These are phyloP conservation scores for Bungarus multicinctus DNA, from an alignment of 2,113 vertebrate species.

Conservation along the genomic window DNA sequence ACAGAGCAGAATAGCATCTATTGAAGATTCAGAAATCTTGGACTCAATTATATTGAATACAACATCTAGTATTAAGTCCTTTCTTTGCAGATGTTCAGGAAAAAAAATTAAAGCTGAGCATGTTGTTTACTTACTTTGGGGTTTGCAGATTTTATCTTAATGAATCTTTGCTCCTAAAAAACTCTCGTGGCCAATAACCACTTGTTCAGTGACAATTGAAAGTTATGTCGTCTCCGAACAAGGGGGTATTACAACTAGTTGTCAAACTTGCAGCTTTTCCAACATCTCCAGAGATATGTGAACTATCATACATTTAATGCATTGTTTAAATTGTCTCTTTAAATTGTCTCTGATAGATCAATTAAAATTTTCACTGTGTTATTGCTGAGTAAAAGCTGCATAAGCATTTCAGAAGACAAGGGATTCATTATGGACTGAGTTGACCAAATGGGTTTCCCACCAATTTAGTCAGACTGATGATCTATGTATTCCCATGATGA, in stretches of 20 bases:
- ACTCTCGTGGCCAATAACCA: not conserved
- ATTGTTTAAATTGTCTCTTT: not conserved
- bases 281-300: not conserved
- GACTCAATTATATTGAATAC: not conserved
- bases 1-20: not conserved
- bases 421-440: not conserved
- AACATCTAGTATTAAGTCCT: not conserved
- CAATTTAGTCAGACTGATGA: not conserved
- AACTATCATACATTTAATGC: not conserved
- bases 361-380: not conserved
- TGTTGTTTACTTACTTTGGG: not conserved
- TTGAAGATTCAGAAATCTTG: not conserved
- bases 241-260: not conserved
- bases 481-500: not conserved
- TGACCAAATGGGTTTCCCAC: not conserved
- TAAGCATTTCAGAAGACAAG: not conserved
- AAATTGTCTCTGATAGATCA: too few species aligned
- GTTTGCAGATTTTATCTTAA: not conserved
- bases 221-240: not conserved
- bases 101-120: not conserved
- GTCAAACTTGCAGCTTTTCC: not conserved
- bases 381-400: not conserved
- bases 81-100: not conserved
- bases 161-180: not conserved
- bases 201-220: not conserved